These are phyloP conservation scores for Echinops telfairi DNA, from an alignment of 2,113 vertebrate genomes.

Conservation along the genomic window DNA sequence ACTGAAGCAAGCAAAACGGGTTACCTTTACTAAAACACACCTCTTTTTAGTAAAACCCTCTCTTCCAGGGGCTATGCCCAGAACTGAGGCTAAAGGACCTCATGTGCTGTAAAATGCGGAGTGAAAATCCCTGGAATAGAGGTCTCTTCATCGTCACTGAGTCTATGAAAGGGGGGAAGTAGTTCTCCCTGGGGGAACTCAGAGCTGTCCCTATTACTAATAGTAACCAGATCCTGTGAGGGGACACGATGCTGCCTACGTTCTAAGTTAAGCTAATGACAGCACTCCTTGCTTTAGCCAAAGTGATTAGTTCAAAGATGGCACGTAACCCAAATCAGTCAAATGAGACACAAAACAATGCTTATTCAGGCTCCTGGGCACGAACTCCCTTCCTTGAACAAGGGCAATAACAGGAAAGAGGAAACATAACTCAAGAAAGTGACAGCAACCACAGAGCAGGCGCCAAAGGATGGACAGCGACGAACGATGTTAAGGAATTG, in stretches of 20 bases:
- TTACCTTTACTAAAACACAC: conserved; percentile 52
- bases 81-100: conserved; percentile 33
- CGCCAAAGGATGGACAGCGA: not conserved
- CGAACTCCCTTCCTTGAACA: not conserved
- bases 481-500: not conserved
- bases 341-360: conserved; percentile 26
- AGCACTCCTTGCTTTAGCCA: not conserved
- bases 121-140: conserved; percentile 15
- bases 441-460: not conserved
- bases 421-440: not conserved
- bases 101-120: conserved; percentile 14
- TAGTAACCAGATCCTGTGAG: not conserved
- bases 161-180: not conserved
- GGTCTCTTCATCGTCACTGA: not conserved
- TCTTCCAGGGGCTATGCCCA: not conserved
- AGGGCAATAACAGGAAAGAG: not conserved
- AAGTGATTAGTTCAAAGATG: conserved; percentile 45
- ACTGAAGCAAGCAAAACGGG: conserved; percentile 55
- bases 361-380: not conserved
- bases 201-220: not conserved
- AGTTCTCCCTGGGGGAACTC: not conserved
- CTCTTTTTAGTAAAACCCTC: conserved; percentile 42
- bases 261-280: conserved; percentile 15
- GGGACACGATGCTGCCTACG: not conserved
- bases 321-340: not conserved